Evolutionary conservation across 2,888 invertebrate species (phyloP).

Genomic region (Sinodicranocentrus sp.): DNA sequence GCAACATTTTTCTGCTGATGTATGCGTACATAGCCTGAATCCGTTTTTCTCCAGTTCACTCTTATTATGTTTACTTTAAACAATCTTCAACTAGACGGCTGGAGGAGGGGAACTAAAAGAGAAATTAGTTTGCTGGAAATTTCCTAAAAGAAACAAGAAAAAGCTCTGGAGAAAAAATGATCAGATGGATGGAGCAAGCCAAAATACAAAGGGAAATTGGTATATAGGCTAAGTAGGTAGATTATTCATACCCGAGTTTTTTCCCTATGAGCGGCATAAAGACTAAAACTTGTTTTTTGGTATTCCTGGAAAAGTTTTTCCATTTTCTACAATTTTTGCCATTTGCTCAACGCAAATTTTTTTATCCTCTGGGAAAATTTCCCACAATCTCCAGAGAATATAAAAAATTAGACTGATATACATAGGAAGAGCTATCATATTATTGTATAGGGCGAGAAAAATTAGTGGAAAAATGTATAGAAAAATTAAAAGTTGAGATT

Average conservation of each 20-base stretch:
- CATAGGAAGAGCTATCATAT: no score
- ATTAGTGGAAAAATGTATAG: background rate
- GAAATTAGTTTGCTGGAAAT: constrained; percentile 40
- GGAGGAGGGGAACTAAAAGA: constrained; percentile 24
- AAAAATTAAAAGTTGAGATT: background rate
- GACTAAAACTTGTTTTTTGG: background rate
- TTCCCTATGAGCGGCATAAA: background rate
- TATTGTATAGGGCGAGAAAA: no score
- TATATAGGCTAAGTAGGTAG: background rate
- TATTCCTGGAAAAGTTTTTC: constrained; percentile 41
- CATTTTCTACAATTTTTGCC: constrained; percentile 47
- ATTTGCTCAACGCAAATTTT: constrained; percentile 41
- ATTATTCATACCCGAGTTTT: background rate
- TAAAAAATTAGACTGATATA: no score
- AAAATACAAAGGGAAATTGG: no score
- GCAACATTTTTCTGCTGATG: no score
- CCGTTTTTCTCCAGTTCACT: constrained; percentile 18
- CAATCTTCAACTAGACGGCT: constrained; percentile 20
- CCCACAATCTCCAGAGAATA: constrained; percentile 34
- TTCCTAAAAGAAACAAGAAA: background rate
- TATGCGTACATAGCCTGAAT: constrained; percentile 44
- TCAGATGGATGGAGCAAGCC: background rate
- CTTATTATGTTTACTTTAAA: constrained; percentile 50
- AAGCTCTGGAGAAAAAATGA: constrained; percentile 13
- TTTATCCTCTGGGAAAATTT: constrained; percentile 33